Percentiles rank a stretch among this genome's conserved stretches.
phyloP scores from a whole-genome alignment of 1,140 invertebrate species.

The Diabrotica undecimpunctata region DNA sequence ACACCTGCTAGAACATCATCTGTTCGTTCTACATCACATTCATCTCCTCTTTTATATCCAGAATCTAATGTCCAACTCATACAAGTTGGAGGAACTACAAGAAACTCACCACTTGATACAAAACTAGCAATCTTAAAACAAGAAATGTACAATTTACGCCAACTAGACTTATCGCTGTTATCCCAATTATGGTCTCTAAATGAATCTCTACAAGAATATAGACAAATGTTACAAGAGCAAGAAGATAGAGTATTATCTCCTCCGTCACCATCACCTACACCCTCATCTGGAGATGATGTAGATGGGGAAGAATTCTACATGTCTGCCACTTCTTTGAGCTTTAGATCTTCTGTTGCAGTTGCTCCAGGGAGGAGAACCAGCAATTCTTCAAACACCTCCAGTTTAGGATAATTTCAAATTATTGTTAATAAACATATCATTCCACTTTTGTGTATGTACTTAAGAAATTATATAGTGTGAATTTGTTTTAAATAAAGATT shows the following conservation, averaged over 20 bases:
- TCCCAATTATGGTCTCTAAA: conserved; percentile 85
- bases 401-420: conserved; percentile 9
- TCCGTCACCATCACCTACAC: conserved; percentile 58
- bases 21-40: not conserved
- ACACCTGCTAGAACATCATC: not conserved
- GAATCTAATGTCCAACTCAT: not conserved
- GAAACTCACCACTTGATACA: conserved; percentile 10
- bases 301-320: conserved; percentile 49
- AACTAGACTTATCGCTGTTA: conserved; percentile 77
- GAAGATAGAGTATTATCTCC: conserved; percentile 54
- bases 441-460: not conserved
- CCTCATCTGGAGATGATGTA: conserved; percentile 57
- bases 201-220: conserved; percentile 83
- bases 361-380: conserved; percentile 4
- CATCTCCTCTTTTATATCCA: not conserved
- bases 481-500: too few relatives aligned
- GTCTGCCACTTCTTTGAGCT: conserved; percentile 29
- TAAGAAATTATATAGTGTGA: too few relatives aligned
- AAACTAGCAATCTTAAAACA: conserved; percentile 11
- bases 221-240: conserved; percentile 67
- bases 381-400: conserved; percentile 15
- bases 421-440: not conserved
- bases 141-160: conserved; percentile 64
- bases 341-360: conserved; percentile 4
- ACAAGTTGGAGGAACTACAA: not conserved